These are phyloP conservation scores for Apostichopus californicus DNA, from an alignment of 35 echinoderm and acorn worm species.

Conservation along the genomic window DNA sequence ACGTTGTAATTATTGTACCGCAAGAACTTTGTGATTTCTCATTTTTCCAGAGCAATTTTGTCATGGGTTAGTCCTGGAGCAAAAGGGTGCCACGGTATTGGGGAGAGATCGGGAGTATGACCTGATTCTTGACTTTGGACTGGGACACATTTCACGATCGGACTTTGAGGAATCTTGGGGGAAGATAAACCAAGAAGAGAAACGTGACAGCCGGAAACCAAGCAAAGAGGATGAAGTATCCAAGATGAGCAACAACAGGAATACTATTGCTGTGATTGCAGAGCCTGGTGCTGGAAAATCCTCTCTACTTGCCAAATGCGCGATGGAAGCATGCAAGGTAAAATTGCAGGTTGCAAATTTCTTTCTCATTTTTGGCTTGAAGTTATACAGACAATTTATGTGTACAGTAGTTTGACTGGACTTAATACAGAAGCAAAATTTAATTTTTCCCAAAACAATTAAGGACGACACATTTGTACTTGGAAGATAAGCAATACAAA, in stretches of 20 bases:
- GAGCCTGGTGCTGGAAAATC: slow-evolving; percentile 90
- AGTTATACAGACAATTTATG: no score
- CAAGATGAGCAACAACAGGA: slow-evolving; percentile 8
- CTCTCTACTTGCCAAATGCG: slow-evolving; percentile 77
- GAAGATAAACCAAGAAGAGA: slow-evolving; percentile 4
- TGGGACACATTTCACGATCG: slow-evolving; percentile 37
- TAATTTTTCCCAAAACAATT: no score
- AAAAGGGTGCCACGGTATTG: slow-evolving; percentile 81
- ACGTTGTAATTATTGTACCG: no score
- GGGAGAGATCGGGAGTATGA: slow-evolving; percentile 73
- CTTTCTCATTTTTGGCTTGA: neutral
- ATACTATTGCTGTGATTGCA: slow-evolving; percentile 70
- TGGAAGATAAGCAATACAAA: no score
- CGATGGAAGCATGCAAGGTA: slow-evolving; percentile 71
- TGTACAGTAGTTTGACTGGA: no score
- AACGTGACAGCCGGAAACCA: slow-evolving; percentile 23
- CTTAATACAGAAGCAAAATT: no score
- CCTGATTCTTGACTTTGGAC: slow-evolving; percentile 52
- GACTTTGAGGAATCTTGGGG: slow-evolving; percentile 41
- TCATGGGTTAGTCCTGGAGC: slow-evolving; percentile 71
- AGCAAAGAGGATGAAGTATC: neutral
- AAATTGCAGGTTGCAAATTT: neutral
- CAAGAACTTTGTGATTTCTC: neutral
- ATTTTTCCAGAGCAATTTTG: slow-evolving; percentile 56
- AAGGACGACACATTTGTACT: no score